These are phyloP conservation scores for Turritopsis rubra DNA, from an alignment of 30 jellyfish, hydroid and myxozoan species.

Conservation along the genomic window DNA sequence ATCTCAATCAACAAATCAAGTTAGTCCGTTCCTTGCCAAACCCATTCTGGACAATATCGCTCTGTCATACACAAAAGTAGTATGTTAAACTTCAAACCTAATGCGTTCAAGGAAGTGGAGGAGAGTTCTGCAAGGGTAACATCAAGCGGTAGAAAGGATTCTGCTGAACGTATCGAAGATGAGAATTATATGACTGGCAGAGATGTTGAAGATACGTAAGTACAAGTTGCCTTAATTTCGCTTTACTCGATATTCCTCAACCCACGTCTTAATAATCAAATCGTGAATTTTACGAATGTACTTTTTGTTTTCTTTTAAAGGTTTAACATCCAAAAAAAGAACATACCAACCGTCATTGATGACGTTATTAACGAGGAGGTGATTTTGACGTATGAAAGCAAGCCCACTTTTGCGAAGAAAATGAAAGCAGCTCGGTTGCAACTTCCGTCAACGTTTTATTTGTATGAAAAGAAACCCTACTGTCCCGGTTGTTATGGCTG, in stretches of 20 bases:
- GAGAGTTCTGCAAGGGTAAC: background rate
- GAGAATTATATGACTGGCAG: background rate
- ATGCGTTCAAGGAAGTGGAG: background rate
- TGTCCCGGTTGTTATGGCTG: conserved; percentile 30
- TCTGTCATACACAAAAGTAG: background rate
- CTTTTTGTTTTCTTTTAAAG: background rate
- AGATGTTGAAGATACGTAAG: background rate
- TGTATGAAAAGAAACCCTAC: conserved; percentile 10
- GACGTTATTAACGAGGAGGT: conserved; percentile 58
- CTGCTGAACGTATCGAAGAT: background rate
- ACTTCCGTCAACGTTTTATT: conserved; percentile 62
- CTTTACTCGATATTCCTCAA: too few species aligned
- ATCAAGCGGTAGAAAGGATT: background rate
- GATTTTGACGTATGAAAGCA: conserved; percentile 48
- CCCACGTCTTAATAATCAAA: too few species aligned
- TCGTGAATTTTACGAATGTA: background rate
- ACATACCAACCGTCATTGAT: background rate
- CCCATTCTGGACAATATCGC: background rate
- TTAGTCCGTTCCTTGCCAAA: conserved; percentile 22
- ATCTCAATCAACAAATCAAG: conserved; percentile 5
- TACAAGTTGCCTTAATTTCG: too few species aligned
- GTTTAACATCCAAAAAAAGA: background rate
- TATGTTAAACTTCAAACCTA: background rate
- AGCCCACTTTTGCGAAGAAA: conserved; percentile 59
- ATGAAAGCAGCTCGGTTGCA: conserved; percentile 60